Conservation (phyloP, 2,797 vertebrate genomes). For the Phyllotis vaccarum region DNA sequence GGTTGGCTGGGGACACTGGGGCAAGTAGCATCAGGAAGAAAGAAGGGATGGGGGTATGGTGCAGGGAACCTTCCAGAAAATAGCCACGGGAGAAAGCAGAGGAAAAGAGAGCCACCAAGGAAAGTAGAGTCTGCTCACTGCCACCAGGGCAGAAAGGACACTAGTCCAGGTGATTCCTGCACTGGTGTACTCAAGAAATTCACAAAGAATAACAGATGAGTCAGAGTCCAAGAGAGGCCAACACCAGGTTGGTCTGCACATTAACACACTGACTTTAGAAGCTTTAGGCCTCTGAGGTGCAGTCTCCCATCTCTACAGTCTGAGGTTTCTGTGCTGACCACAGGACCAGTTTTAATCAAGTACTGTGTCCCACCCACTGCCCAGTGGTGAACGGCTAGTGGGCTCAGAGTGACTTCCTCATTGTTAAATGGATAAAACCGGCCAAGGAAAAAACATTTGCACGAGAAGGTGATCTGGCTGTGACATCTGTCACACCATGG, state of each 20-base stretch:
- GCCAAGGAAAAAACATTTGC: not conserved
- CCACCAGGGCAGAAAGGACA: not conserved
- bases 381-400: accelerated
- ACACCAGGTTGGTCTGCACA: too few relatives aligned
- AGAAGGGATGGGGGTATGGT: too few relatives aligned
- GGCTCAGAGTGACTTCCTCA: not conserved
- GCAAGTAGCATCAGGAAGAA: not conserved
- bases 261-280: not conserved
- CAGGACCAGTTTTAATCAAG: not conserved
- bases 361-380: not conserved
- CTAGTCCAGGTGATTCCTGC: not conserved
- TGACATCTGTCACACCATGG: not conserved
- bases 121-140: too few relatives aligned
- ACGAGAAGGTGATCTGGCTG: not conserved
- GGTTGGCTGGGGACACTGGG: too few relatives aligned
- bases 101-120: not conserved
- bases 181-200: not conserved
- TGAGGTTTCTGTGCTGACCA: not conserved
- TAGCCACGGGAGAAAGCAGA: not conserved
- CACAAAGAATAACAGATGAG: not conserved
- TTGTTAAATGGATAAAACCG: not conserved
- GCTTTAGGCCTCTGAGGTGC: not conserved
- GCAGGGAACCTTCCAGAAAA: not conserved
- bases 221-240: not conserved
- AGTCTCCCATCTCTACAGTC: not conserved